These are phyloP conservation scores for Ophonus ardosiacus DNA, from an alignment of 2,888 invertebrate genomes.

Conservation along the genomic window DNA sequence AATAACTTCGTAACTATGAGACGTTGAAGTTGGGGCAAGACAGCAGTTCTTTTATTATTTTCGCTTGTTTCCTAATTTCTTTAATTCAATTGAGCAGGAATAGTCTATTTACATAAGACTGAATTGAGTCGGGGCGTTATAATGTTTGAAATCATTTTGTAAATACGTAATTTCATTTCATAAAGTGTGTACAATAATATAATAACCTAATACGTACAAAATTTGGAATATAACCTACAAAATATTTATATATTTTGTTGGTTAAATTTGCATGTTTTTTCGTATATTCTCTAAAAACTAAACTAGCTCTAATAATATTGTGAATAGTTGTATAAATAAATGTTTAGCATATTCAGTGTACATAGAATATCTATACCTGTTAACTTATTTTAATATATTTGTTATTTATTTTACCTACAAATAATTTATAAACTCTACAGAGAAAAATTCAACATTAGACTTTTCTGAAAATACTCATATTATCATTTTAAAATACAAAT, in stretches of 20 bases:
- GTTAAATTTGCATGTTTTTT: neutral
- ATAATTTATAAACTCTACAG: neutral
- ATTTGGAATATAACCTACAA: too few species aligned
- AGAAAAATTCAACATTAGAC: neutral
- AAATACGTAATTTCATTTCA: constrained; percentile 33
- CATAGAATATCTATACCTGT: constrained; percentile 32
- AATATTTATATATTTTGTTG: neutral
- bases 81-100: too few species aligned
- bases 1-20: too few species aligned
- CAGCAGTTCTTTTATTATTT: too few species aligned
- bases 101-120: constrained; percentile 5
- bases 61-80: too few species aligned
- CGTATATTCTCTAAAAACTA: neutral
- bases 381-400: constrained; percentile 26
- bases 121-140: neutral
- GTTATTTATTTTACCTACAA: constrained; percentile 14
- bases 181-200: constrained; percentile 25
- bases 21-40: too few species aligned
- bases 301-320: neutral
- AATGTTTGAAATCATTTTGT: constrained; percentile 30
- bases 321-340: constrained; percentile 47
- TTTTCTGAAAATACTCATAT: neutral
- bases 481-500: neutral
- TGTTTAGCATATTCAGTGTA: constrained; percentile 42
- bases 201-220: neutral